Base-by-base conservation (phyloP, 2,888 invertebrate genomes). In the Xiphydria camelus region DNA sequence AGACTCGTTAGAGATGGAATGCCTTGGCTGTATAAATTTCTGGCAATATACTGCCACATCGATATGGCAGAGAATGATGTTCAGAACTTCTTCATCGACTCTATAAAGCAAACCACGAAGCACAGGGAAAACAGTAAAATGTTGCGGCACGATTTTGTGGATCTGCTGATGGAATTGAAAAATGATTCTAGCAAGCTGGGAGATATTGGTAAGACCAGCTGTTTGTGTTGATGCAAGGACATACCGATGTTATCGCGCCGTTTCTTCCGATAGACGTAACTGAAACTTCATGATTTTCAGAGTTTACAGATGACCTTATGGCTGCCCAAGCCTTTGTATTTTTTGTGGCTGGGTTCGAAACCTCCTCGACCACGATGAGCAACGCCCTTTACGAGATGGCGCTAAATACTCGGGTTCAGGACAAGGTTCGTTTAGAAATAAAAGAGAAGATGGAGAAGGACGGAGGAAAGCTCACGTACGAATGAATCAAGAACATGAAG, bases 321-420 rank as follows among this genome's bases (percentile, higher is more conserved):
- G 66, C 73, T 2, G 75, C 78, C 1, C 77, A 78, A 38, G 68
- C 74, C 1, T 73, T 78, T 31, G 68, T 77, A 9, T 79, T 79
- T 53, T 76, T 78, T 45, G 32, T 73, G 25, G 79, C 77, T 29
- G 79, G 79, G 5, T 79, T 77, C 48, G 78, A 79, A 53, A 78
- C 78, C 0, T 77, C 77, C 0, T 76, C 78, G 0, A 66, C 74
- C 1, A 74, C 77, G 1, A 66, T 78, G 36, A 73, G 73, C 37
- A 75, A 77, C 47, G 66, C 70, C 17, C 59, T 76, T 5, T 77
- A 77, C 50, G 72, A 75, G 49, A 61, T 79, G 10, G 78, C 79
- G 0, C 47, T 71, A 2, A 67, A 78, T 55, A 74, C 64, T 3
- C 59, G 68, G 2, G 58, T 76, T n/a, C 79, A 79, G 49, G 65